Base-by-base conservation (phyloP, 2,888 invertebrate genomes). In the Philaethria dido region DNA sequence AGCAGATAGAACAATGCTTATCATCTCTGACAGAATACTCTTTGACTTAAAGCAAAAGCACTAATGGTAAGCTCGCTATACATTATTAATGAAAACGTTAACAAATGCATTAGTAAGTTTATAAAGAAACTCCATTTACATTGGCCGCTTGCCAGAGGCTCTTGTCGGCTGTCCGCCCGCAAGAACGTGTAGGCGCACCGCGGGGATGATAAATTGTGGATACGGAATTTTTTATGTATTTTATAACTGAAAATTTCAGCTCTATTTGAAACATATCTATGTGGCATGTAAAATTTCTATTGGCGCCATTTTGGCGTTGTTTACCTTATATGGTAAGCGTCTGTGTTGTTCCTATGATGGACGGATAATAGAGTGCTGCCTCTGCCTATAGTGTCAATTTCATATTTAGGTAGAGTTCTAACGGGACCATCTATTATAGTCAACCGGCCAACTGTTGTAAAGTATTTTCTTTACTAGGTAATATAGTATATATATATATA, bases 131-230 rank as follows among this genome's bases (percentile, higher is more conserved):
- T 80, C 83, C 84, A 88, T 86, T 87, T 84, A 81, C 81, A 80
- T 88, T 90, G 90, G 90, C 85, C 77, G 69, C 20, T 62, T 85
- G 89, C 90, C 90, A 89, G 80, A 71, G 71, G 73, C 78, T 79
- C 80, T 81, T 81, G 82, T 82, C 69, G 65, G 52, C 67, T 65
- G 70, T 70, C 69, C 62, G 50, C 47, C 66, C 65, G 67, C 64
- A 68, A 73, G 69, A 70, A 69, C 64, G 42, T 66, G 66, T 68
- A 65, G 59, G 57, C 33, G 50, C 45, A n/a, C 62, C 64, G 59
- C 29, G 45, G 44, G 45, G 18, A 13, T 60, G 60, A 64, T 48
- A 45, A 62, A 60, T 62, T 50, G 48, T 60, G 55, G 64, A 68
- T 61, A 55, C 44, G 57, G 14, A 22, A 9, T 13, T 54, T 54